These are phyloP conservation scores for Palythoa grandis DNA, from an alignment of 92 coral and sea anemone genomes.

Conservation along the genomic window DNA sequence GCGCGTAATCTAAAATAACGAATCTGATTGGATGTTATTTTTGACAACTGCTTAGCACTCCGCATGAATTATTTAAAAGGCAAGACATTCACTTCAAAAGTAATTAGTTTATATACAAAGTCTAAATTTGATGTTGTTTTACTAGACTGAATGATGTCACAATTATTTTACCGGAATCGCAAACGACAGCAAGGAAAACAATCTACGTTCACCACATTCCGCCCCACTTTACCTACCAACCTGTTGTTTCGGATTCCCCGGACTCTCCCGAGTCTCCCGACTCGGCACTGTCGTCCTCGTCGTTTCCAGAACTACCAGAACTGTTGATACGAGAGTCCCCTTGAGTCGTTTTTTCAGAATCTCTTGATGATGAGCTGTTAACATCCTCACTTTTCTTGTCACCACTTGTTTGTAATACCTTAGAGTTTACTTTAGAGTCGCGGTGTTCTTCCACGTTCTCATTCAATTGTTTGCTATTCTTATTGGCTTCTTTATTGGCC, in stretches of 20 bases:
- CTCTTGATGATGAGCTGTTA: not conserved
- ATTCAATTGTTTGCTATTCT: not conserved
- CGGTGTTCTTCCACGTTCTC: not conserved
- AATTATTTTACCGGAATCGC: too few species aligned
- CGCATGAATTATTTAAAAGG: too few species aligned
- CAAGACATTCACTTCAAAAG: too few species aligned
- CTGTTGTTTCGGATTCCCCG: conserved; percentile 37
- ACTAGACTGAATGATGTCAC: too few species aligned
- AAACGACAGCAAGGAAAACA: not conserved
- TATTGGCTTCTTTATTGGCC: not conserved
- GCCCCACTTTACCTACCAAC: not conserved
- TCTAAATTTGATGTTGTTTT: too few species aligned
- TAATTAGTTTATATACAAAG: too few species aligned
- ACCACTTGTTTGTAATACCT: not conserved
- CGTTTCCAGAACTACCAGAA: conserved; percentile 17
- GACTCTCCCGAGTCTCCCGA: conserved; percentile 46
- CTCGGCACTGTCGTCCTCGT: conserved; percentile 42
- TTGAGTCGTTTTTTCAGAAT: not conserved
- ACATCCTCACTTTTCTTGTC: not conserved
- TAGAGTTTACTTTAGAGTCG: not conserved
- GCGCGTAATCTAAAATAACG: too few species aligned
- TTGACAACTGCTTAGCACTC: too few species aligned
- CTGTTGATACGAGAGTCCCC: not conserved
- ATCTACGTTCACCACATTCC: not conserved
- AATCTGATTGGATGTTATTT: too few species aligned